phyloP scores from a whole-genome alignment of 2,888 invertebrate genomes.

The Operophtera brumata region DNA sequence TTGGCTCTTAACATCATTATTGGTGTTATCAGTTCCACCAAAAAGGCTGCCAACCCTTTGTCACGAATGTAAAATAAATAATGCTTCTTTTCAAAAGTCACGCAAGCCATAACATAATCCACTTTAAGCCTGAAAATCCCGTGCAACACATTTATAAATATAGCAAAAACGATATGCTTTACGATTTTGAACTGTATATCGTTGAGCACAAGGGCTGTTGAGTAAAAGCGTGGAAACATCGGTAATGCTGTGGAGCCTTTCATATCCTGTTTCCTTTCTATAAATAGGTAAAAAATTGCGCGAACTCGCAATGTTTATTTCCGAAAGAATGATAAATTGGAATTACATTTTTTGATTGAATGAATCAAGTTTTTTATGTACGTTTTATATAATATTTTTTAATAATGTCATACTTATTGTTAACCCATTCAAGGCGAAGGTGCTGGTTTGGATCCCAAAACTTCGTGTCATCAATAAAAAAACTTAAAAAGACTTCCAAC shows the following conservation, averaged over 20 bases:
- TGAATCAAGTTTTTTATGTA: not conserved
- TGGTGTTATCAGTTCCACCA: not conserved
- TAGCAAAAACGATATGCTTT: not conserved
- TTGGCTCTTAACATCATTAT: not conserved
- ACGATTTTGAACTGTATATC: not conserved
- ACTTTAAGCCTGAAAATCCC: not conserved
- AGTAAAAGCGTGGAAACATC: not conserved
- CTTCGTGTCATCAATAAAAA: too few species aligned
- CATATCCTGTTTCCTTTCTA: not conserved
- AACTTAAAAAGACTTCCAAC: not conserved
- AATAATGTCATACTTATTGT: too few species aligned
- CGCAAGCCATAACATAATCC: conserved; percentile 1
- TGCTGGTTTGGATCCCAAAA: too few species aligned
- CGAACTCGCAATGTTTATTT: not conserved
- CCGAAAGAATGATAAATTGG: not conserved
- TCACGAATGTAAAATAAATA: conserved; percentile 1
- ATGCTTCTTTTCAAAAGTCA: conserved; percentile 1
- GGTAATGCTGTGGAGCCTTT: not conserved
- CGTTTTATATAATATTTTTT: too few species aligned
- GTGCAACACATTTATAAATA: not conserved
- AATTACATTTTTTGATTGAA: not conserved
- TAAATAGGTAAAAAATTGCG: not conserved
- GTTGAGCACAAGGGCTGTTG: not conserved
- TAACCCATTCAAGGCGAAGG: too few species aligned
- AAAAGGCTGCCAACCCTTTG: not conserved